Evolutionary conservation across 2,888 invertebrate species (phyloP).

Genomic region (Lissocephala sabroskyi): DNA sequence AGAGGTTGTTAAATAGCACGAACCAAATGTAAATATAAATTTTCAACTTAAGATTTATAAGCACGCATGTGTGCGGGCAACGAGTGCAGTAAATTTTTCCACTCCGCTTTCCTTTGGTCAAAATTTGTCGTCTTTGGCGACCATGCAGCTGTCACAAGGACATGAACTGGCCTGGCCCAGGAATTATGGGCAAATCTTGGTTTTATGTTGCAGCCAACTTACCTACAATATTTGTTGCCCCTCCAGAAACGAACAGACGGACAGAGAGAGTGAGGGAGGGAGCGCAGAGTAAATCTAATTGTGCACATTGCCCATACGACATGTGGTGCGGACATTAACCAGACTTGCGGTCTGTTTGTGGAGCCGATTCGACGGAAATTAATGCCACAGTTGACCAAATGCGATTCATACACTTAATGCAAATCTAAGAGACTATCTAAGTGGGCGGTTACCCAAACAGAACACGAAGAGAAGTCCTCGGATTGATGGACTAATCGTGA

Average conservation of each 20-base stretch:
- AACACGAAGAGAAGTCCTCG: no score
- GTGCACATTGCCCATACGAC: constrained; percentile 54
- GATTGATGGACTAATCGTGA: no score
- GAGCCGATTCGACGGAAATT: no score
- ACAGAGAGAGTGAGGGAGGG: constrained; percentile 7
- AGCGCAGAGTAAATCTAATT: constrained; percentile 23
- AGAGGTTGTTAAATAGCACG: constrained; percentile 66
- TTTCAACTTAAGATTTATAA: constrained; percentile 57
- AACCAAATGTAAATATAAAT: constrained; percentile 65
- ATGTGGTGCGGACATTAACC: constrained; percentile 30
- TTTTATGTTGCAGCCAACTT: constrained; percentile 21
- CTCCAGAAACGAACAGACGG: no score
- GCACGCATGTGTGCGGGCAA: constrained; percentile 18
- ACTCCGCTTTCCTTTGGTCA: no score
- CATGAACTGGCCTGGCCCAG: constrained; percentile 53
- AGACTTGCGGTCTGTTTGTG: no score
- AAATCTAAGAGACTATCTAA: no score
- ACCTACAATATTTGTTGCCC: constrained; percentile 13
- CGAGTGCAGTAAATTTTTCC: constrained; percentile 54
- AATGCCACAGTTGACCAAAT: no score
- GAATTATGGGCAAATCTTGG: constrained; percentile 38
- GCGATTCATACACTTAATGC: no score
- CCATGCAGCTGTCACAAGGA: constrained; percentile 57
- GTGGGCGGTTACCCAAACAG: no score
- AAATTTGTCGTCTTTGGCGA: constrained; percentile 21